phyloP scores from a whole-genome alignment of 2,113 vertebrate species.

The Calcarius ornatus region DNA sequence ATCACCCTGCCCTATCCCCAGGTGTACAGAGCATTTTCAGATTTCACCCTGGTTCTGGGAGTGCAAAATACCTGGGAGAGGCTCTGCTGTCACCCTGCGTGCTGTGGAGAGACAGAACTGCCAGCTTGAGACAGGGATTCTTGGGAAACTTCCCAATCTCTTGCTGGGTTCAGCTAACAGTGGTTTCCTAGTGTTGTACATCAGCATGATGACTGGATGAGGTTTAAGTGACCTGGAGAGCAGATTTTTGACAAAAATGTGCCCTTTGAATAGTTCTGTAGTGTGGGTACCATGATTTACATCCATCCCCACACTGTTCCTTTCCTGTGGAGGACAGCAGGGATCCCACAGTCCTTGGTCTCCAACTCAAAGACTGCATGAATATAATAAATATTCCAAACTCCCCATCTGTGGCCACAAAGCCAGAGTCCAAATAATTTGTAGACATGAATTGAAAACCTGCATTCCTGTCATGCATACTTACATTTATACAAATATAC shows the following conservation, averaged over 20 bases:
- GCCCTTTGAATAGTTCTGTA: not conserved
- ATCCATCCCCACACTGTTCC: not conserved
- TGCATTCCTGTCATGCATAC: not conserved
- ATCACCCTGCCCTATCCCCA: not conserved
- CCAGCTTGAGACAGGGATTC: not conserved
- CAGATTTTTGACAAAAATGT: not conserved
- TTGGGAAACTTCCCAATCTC: not conserved
- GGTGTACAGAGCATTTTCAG: not conserved
- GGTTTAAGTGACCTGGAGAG: not conserved
- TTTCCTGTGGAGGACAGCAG: not conserved
- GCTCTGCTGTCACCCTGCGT: not conserved
- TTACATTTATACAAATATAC: not conserved
- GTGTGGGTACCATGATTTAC: not conserved
- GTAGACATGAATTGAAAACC: not conserved
- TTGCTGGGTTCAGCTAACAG: not conserved
- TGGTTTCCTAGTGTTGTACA: not conserved
- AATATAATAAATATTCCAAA: not conserved
- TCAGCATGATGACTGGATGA: not conserved
- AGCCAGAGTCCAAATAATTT: not conserved
- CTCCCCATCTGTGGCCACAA: not conserved
- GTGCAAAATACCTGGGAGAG: not conserved
- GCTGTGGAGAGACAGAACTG: not conserved
- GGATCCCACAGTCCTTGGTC: not conserved
- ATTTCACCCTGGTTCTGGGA: not conserved
- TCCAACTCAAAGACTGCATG: not conserved